phyloP scores from a whole-genome alignment of 2,888 invertebrate species.

The Dynastes hyllus region DNA sequence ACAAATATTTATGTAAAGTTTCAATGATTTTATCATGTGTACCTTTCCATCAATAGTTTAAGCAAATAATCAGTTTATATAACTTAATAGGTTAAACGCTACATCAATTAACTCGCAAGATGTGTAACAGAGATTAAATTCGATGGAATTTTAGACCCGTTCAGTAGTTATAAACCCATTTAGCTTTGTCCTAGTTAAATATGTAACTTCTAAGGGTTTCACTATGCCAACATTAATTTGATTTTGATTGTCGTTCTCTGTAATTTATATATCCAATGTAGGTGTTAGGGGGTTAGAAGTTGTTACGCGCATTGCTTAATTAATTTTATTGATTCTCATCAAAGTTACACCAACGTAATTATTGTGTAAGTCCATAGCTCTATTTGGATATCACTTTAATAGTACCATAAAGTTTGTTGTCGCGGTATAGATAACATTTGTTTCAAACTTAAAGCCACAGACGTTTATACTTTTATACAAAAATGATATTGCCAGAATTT shows the following conservation, averaged over 20 bases:
- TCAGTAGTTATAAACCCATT: slow-evolving; percentile 44
- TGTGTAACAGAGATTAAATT: slow-evolving; percentile 24
- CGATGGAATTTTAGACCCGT: slow-evolving; percentile 22
- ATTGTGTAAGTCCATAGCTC: too few relatives aligned
- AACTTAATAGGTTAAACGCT: slow-evolving; percentile 17
- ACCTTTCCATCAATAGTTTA: too few relatives aligned
- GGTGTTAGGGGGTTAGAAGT: background rate
- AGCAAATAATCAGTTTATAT: background rate
- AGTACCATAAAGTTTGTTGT: too few relatives aligned
- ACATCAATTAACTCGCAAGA: slow-evolving; percentile 7
- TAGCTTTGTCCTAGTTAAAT: slow-evolving; percentile 38
- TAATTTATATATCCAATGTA: background rate
- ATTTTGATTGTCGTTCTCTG: slow-evolving; percentile 33
- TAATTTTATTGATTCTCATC: background rate
- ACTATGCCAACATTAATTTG: slow-evolving; percentile 16
- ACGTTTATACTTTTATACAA: too few relatives aligned
- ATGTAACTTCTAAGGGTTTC: slow-evolving; percentile 6
- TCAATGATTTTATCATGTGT: too few relatives aligned
- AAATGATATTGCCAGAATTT: too few relatives aligned
- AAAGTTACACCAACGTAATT: too few relatives aligned
- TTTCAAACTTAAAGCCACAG: too few relatives aligned
- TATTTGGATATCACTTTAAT: too few relatives aligned
- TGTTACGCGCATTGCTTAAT: background rate
- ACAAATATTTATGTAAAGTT: background rate
- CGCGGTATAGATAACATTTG: too few relatives aligned